Base-by-base conservation (phyloP, 2,113 vertebrate species). In the Entosphenus tridentatus region DNA sequence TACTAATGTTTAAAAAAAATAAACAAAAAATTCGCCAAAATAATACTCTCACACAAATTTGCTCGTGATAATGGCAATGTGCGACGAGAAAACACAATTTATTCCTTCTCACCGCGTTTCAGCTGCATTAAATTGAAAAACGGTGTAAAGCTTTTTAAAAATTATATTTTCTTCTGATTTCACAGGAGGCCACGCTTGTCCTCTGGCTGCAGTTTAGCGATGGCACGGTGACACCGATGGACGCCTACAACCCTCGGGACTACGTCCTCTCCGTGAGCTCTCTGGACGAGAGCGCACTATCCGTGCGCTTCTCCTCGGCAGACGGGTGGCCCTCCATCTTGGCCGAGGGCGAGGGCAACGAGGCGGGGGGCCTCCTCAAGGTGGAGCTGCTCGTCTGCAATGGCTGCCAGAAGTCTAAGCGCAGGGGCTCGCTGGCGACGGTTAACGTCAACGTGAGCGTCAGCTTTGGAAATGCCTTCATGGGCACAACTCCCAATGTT, bases 131-230 rank as follows among this genome's bases (percentile, higher is more conserved):
- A 39, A 39, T 39, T 39, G 39, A 39, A 39, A 39, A 39, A 39
- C 5, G 39, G 39, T 39, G 39, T 39, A 39, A 39, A 39, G 39
- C 39, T 39, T 39, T 39, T 39, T 5, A 39, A 39, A 39, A 39
- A 39, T 39, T 39, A 39, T 39, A 39, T 5, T 39, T 39, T 39
- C 39, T 39, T 39, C 39, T 39, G 62, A 16, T 65, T 65, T 65
- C 21, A 65, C 21, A 98, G 93, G 93, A 98, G 82, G 90, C 83
- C 72, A 83, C 86, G 69, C 77, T 98, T 74, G 95, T 86, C 57
- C 78, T 96, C 70, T 98, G 92, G 93, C 81, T 95, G 75, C 86
- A 85, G 72, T 96, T 88, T 82, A 97, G 88, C 1, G 93, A 98
- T 2, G 87, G 86, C 77, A 91, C 88, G 58, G 87, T 85, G 0